Evolutionary conservation across 2,113 vertebrate species (phyloP).

Genomic region (Hemichromis elongatus): DNA sequence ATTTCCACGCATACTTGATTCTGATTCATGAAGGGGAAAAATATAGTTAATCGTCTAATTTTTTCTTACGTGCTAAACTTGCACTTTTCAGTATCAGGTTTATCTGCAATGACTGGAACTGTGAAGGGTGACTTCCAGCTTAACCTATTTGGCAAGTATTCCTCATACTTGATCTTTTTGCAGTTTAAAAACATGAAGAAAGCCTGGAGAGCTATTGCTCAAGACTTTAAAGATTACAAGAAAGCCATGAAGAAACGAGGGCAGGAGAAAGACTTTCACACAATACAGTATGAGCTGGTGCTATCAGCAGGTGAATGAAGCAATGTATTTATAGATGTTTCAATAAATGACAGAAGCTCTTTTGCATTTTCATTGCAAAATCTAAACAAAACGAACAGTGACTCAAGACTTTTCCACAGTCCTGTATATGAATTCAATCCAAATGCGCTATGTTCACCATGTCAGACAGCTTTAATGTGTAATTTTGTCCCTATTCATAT

Average conservation of each 20-base stretch:
- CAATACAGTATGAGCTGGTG: not conserved
- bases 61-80: not conserved
- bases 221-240: not conserved
- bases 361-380: no score
- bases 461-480: no score
- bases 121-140: not conserved
- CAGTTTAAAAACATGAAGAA: not conserved
- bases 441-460: no score
- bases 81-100: not conserved
- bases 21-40: not conserved
- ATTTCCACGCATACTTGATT: not conserved
- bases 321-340: no score
- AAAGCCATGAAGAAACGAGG: fast-evolving
- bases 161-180: not conserved
- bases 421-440: no score
- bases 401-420: no score
- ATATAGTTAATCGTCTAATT: not conserved
- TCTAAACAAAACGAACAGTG: no score
- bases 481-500: no score
- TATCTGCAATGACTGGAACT: not conserved
- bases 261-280: not conserved
- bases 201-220: not conserved
- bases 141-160: not conserved
- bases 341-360: no score
- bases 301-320: not conserved